Percentiles rank a stretch among this genome's conserved stretches.
These are phyloP conservation scores for Octonoba sinensis DNA, from an alignment of 2,888 invertebrate genomes.

Conservation along the genomic window DNA sequence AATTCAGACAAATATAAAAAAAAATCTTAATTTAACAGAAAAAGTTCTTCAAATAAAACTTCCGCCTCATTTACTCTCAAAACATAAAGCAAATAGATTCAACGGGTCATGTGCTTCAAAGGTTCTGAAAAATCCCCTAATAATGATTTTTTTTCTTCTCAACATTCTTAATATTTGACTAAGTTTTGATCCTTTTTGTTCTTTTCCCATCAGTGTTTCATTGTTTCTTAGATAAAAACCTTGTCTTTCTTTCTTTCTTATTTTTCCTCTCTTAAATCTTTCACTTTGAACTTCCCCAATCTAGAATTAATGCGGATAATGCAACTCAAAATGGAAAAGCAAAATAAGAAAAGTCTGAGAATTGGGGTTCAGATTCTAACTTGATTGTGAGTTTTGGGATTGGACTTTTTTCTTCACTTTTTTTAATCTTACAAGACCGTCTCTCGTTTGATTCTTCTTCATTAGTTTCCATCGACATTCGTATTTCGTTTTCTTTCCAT, in stretches of 20 bases:
- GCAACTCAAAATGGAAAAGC: constrained; percentile 12
- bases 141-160: too few relatives aligned
- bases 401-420: constrained; percentile 5
- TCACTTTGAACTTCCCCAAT: constrained; percentile 36
- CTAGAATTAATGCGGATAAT: constrained; percentile 61
- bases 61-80: too few relatives aligned
- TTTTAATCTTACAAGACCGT: constrained; percentile 8
- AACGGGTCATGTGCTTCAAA: too few relatives aligned
- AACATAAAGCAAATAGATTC: too few relatives aligned
- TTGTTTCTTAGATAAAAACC: constrained; percentile 15
- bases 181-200: constrained; percentile 1
- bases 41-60: too few relatives aligned
- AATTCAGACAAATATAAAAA: too few relatives aligned
- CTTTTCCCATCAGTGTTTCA: background rate
- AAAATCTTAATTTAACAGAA: too few relatives aligned
- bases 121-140: too few relatives aligned
- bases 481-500: constrained; percentile 41
- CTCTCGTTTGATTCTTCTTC: constrained; percentile 50
- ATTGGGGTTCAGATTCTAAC: constrained; percentile 34
- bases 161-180: background rate
- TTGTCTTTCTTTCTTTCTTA: constrained; percentile 1
- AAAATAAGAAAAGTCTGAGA: constrained; percentile 16
- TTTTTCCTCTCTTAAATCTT: constrained; percentile 14
- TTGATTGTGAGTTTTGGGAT: constrained; percentile 61
- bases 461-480: constrained; percentile 51